Conservation (phyloP, 2,888 invertebrate species). For the Anodontia alba region DNA sequence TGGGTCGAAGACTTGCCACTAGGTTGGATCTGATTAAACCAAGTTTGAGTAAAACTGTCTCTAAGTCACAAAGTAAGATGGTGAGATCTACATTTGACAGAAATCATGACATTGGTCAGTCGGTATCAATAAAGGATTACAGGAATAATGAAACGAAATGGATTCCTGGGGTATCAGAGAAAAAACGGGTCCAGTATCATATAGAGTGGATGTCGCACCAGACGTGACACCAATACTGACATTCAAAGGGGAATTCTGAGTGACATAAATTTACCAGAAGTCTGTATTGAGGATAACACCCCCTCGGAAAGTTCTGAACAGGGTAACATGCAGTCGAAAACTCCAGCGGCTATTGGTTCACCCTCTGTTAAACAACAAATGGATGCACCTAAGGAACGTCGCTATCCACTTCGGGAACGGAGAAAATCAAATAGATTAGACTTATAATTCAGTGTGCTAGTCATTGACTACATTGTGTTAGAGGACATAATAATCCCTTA, state of each 20-base stretch:
- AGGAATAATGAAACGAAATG: constrained; percentile 22
- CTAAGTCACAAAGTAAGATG: constrained; percentile 32
- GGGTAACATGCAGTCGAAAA: not conserved
- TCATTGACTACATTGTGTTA: not conserved
- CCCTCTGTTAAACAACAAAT: not conserved
- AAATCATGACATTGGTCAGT: constrained; percentile 22
- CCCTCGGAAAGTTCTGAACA: not conserved
- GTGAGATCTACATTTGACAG: constrained; percentile 14
- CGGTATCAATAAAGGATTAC: too few relatives aligned
- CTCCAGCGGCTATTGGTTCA: not conserved
- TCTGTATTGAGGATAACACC: too few relatives aligned
- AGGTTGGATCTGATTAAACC: constrained; percentile 32
- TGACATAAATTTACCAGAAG: not conserved
- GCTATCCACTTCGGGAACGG: too few relatives aligned
- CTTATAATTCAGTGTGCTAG: not conserved
- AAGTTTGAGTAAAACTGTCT: constrained; percentile 15
- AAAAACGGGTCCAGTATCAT: too few relatives aligned
- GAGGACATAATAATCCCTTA: too few relatives aligned
- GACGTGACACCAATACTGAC: not conserved
- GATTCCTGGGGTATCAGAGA: constrained; percentile 27
- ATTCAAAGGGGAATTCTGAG: too few relatives aligned
- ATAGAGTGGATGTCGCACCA: too few relatives aligned
- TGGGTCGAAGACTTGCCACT: constrained; percentile 54
- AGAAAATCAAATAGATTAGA: not conserved
- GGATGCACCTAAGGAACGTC: not conserved